A percentile compares a stretch with the other conserved stretches of the same genome.
Conservation (phyloP, 2,888 invertebrate genomes). For the Bruchidius siliquastri region DNA sequence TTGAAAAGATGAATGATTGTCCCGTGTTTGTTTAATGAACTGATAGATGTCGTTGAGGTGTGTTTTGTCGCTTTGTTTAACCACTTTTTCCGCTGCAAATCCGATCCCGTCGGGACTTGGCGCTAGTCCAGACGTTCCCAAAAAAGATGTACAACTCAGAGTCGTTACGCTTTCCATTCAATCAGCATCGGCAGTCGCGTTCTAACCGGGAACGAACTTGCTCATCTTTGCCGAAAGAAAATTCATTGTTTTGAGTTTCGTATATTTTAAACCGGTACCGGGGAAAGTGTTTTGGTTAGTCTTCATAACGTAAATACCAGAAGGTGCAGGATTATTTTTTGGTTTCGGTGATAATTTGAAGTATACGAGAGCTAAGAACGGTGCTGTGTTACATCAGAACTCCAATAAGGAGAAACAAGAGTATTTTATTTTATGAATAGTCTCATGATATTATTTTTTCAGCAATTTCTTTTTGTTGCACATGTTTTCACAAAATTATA, state of each 20-base stretch:
- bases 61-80: background rate
- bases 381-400: background rate
- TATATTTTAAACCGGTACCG: too few relatives aligned
- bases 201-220: background rate
- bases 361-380: background rate
- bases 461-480: too few relatives aligned
- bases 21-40: background rate
- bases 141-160: background rate
- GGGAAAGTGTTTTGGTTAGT: background rate
- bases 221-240: background rate
- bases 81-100: background rate
- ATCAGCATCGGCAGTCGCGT: background rate
- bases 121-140: background rate
- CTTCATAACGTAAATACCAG: background rate
- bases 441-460: too few relatives aligned
- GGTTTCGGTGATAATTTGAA: background rate
- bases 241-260: background rate
- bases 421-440: too few relatives aligned
- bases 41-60: background rate
- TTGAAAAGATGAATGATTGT: too few relatives aligned
- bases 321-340: background rate
- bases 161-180: background rate
- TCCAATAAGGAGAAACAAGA: too few relatives aligned
- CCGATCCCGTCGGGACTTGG: background rate
- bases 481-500: too few relatives aligned